phyloP scores from a whole-genome alignment of 2,113 vertebrate species.

The Passer montanus region DNA sequence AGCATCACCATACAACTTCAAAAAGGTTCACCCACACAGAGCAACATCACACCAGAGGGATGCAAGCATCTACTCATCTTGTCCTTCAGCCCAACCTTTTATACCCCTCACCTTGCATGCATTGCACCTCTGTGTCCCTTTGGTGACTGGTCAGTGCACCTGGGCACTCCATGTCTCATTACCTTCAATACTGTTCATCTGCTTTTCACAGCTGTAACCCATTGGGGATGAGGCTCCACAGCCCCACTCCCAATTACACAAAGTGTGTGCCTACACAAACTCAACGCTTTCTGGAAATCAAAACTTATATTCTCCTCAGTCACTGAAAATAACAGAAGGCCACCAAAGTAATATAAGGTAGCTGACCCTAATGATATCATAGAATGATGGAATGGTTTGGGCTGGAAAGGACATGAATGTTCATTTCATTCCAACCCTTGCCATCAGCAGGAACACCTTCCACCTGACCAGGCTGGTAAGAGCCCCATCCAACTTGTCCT shows the following conservation, averaged over 20 bases:
- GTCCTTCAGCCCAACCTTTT: neutral
- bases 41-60: neutral
- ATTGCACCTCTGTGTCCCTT: neutral
- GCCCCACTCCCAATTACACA: neutral
- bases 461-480: accelerated
- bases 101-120: neutral
- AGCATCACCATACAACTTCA: neutral
- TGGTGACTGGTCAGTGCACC: neutral
- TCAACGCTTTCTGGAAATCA: neutral
- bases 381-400: neutral
- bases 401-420: neutral
- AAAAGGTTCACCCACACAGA: neutral
- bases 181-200: neutral
- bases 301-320: neutral
- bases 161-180: neutral
- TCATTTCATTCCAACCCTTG: neutral
- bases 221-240: neutral
- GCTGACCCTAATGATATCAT: neutral
- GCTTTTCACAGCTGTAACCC: neutral
- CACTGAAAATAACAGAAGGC: neutral
- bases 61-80: neutral
- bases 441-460: neutral
- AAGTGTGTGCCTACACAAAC: neutral
- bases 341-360: neutral
- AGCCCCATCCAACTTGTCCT: neutral